Base-by-base conservation (phyloP, 2,113 vertebrate genomes). In the Lota lota region DNA sequence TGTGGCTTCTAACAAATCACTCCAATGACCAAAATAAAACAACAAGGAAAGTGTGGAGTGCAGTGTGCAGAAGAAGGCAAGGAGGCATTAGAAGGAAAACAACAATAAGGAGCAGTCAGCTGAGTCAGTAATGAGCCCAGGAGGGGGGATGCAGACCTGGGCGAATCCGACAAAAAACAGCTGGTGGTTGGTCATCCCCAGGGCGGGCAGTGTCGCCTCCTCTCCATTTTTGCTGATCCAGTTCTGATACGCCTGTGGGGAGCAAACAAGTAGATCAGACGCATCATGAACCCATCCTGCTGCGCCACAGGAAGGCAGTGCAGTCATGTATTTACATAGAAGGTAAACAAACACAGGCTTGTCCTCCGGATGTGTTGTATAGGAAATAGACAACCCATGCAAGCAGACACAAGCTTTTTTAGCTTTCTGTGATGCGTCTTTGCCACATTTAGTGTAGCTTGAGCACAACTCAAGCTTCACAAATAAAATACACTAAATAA, bases 81-180 rank as follows among this genome's bases (percentile, higher is more conserved):
- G 28, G 28, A 28, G 22, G 40, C 19, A 24, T 53, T 40, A 47
- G 51, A 17, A 24, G 24, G 10, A 18, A 24, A 11, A 1, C 4
- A 18, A 61, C 33, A 65, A 22, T 14, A 6, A 28, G 11, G 2
- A 33, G 61, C 0, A 17, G 11, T 33, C 28, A 33, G 18, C 61
- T 40, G 58, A 18, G 2, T 1, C 54, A 28, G 28, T 33, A 33
- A 6, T 33, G 28, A 33, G 28, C 28, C 28, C 28, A 33, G 28
- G 28, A 33, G 19, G 36, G 54, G 16, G 12, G 0, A 11, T 12
- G 91, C 94, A 83, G 75, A 99, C 97, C 95, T 99, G 97, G 0
- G 97, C 97, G 18, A 99, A 99, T 14, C 95, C 95, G 0, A 99
- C 88, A 0, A 99, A 99, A 87, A 99, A 99, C 69, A 99, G 94